A percentile compares a stretch with the other conserved stretches of the same genome.
Evolutionary conservation across 2,113 vertebrate genomes (phyloP).

Genomic region (Campylorhamphus procurvoides): DNA sequence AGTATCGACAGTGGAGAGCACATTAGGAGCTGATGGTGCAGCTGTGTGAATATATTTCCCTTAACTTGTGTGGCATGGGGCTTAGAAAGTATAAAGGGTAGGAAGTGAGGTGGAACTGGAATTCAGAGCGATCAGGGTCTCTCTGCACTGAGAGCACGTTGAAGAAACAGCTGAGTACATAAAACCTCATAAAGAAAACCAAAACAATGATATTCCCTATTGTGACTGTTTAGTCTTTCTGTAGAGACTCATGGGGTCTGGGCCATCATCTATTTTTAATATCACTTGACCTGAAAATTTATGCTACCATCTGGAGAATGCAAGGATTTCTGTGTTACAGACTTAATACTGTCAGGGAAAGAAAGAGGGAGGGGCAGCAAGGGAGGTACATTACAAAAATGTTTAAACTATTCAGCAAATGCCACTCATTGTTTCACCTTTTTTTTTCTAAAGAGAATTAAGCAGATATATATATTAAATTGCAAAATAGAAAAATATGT

Average conservation of each 20-base stretch:
- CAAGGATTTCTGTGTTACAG: slow-evolving; percentile 41
- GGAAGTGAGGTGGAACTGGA: slow-evolving; percentile 86
- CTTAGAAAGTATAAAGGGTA: slow-evolving; percentile 79
- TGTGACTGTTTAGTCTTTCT: slow-evolving; percentile 96
- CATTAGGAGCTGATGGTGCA: slow-evolving; percentile 62
- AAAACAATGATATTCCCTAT: slow-evolving; percentile 93
- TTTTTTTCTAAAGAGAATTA: not conserved
- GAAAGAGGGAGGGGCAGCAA: not conserved
- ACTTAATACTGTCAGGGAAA: slow-evolving; percentile 37
- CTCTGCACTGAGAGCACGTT: slow-evolving; percentile 68
- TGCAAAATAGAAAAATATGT: not conserved
- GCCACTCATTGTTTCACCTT: not conserved
- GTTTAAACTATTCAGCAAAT: slow-evolving; percentile 57
- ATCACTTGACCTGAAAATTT: slow-evolving; percentile 88
- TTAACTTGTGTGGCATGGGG: slow-evolving; percentile 81
- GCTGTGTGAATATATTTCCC: slow-evolving; percentile 76
- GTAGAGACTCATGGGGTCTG: slow-evolving; percentile 78
- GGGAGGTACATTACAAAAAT: not conserved
- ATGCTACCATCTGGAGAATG: slow-evolving; percentile 83
- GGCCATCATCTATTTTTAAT: slow-evolving; percentile 88
- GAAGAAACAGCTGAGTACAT: slow-evolving; percentile 92
- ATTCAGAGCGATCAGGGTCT: slow-evolving; percentile 77
- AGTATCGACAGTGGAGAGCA: not conserved
- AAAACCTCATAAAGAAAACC: slow-evolving; percentile 87
- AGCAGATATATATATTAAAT: not conserved